Percentiles rank a stretch among this genome's conserved stretches.
Evolutionary conservation across 2,113 vertebrate genomes (phyloP).

Genomic region (Phrynosoma blainvillii): DNA sequence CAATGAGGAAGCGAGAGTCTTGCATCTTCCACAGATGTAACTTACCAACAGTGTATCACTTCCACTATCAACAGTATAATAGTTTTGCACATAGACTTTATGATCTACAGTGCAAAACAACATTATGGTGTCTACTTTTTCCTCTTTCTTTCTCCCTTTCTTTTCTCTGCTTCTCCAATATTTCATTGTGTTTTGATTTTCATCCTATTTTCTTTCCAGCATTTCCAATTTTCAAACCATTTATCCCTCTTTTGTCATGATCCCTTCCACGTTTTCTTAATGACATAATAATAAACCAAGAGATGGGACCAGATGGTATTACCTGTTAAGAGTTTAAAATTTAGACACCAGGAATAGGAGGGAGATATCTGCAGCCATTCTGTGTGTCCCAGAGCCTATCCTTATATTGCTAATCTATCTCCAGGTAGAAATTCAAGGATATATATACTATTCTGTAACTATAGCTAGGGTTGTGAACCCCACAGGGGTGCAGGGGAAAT

Average conservation of each 20-base stretch:
- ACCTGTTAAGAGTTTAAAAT: too few relatives aligned
- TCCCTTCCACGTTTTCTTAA: background rate
- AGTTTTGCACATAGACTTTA: background rate
- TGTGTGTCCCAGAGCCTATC: background rate
- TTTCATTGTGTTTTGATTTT: background rate
- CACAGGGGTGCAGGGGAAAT: background rate
- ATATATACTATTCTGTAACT: background rate
- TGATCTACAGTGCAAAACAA: slow-evolving; percentile 32
- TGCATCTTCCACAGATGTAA: slow-evolving; percentile 62
- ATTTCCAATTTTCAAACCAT: background rate
- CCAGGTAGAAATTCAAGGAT: background rate
- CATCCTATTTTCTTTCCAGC: background rate
- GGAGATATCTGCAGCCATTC: background rate
- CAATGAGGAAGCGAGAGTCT: slow-evolving; percentile 69
- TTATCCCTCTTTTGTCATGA: background rate
- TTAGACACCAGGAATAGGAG: background rate
- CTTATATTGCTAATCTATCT: background rate
- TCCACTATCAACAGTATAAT: slow-evolving; percentile 47
- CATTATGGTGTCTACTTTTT: background rate
- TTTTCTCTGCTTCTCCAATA: background rate
- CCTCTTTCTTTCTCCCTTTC: background rate
- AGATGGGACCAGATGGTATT: background rate
- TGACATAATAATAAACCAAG: background rate
- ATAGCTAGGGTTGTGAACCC: background rate
- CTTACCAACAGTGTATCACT: slow-evolving; percentile 47